A percentile compares a stretch with the other conserved stretches of the same genome.
phyloP scores from a whole-genome alignment of 2,797 vertebrate genomes.

The Micropoecilia bifurca region DNA sequence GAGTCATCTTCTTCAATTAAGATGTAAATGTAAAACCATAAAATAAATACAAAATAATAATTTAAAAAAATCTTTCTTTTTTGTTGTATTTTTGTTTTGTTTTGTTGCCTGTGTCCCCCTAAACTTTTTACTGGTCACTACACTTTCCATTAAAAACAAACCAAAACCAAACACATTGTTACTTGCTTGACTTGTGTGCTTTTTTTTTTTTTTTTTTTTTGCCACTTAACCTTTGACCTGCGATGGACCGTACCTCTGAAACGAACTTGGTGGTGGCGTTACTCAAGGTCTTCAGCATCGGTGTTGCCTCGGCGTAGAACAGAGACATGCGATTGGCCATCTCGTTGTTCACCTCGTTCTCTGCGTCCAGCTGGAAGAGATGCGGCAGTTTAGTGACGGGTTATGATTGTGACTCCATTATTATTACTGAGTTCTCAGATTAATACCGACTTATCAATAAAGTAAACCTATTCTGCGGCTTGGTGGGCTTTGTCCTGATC shows the following conservation, averaged over 20 bases:
- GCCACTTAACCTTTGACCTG: neutral
- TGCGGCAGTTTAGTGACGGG: neutral
- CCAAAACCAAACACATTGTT: neutral
- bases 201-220: neutral
- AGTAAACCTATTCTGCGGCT: constrained; percentile 7
- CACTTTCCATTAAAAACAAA: too few relatives aligned
- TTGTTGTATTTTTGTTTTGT: too few relatives aligned
- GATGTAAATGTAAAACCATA: too few relatives aligned
- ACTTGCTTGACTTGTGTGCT: neutral
- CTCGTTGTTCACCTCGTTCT: constrained; percentile 93
- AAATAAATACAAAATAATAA: too few relatives aligned
- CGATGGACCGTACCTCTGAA: constrained; percentile 80
- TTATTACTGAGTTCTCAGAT: constrained; percentile 11
- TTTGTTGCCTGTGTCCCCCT: too few relatives aligned
- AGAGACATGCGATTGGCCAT: constrained; percentile 96
- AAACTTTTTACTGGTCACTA: too few relatives aligned
- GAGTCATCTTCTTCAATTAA: too few relatives aligned
- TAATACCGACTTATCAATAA: constrained; percentile 38
- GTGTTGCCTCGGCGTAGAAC: constrained; percentile 92
- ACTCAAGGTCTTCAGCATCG: constrained; percentile 93
- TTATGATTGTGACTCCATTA: constrained; percentile 1
- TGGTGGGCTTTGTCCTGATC: neutral
- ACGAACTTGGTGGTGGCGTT: constrained; percentile 94
- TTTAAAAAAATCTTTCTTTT: too few relatives aligned
- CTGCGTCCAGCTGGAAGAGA: constrained; percentile 84